Conservation (phyloP, 2,888 invertebrate species). For the Fragum sueziense region DNA sequence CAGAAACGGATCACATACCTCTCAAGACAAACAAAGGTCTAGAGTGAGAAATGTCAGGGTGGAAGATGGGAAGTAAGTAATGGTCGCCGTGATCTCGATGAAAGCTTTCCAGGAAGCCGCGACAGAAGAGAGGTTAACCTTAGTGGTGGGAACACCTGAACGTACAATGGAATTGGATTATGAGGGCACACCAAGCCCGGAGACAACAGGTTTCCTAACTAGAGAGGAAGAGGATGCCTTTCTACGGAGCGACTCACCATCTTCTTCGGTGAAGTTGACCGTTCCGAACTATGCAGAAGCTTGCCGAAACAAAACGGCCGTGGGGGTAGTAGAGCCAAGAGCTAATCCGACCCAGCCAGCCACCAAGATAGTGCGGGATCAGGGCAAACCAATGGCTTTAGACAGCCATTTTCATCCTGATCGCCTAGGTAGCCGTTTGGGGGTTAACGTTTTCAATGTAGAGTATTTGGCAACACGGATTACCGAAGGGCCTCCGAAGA, state of each 20-base stretch:
- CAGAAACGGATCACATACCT: too few relatives aligned
- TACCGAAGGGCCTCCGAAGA: neutral
- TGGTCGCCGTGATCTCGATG: neutral
- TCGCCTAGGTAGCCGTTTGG: neutral
- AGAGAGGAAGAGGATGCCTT: neutral
- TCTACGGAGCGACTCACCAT: neutral
- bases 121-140: neutral
- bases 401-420: conserved; percentile 10
- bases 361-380: too few relatives aligned
- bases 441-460: neutral
- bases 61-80: neutral
- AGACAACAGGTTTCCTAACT: neutral
- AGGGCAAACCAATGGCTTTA: neutral
- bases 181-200: neutral
- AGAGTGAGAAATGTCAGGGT: neutral
- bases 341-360: neutral
- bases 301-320: neutral
- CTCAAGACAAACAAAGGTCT: neutral
- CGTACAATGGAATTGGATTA: neutral
- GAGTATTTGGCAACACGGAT: neutral
- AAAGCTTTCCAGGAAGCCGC: neutral
- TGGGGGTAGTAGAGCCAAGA: neutral
- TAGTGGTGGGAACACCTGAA: neutral
- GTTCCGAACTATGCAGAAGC: neutral
- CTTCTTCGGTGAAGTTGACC: neutral